Evolutionary conservation across 2,888 invertebrate species (phyloP).

Genomic region (Oscheius sp.): DNA sequence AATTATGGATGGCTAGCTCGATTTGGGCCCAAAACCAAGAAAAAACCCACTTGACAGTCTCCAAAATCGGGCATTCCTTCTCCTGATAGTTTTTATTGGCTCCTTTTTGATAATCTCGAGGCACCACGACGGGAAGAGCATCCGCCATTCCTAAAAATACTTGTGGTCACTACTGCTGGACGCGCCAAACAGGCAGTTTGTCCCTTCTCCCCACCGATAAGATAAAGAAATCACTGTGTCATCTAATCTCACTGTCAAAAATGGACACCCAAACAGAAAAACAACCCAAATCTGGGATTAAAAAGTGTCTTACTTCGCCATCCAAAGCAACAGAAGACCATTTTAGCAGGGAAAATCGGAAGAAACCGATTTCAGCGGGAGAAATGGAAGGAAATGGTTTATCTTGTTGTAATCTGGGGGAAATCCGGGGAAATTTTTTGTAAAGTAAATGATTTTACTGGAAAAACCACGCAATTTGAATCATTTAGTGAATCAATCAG

Average conservation of each 20-base stretch:
- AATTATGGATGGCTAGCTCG: neutral
- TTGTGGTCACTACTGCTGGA: neutral
- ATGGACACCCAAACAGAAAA: neutral
- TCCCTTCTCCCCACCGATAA: neutral
- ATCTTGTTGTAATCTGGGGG: too few relatives aligned
- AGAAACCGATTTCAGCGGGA: too few relatives aligned
- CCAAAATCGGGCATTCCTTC: neutral
- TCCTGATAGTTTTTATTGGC: conserved; percentile 4
- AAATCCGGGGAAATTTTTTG: too few relatives aligned
- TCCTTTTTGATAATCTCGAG: neutral
- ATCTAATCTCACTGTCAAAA: neutral
- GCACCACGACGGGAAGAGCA: conserved; percentile 24
- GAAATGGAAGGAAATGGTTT: too few relatives aligned
- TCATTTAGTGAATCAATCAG: too few relatives aligned
- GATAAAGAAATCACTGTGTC: neutral
- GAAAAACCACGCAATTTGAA: too few relatives aligned
- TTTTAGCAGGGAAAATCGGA: too few relatives aligned
- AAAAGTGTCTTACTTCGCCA: too few relatives aligned
- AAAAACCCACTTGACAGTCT: conserved; percentile 4
- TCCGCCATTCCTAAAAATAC: conserved; percentile 23
- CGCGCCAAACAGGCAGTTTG: neutral
- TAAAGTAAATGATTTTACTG: too few relatives aligned
- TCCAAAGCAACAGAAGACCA: too few relatives aligned
- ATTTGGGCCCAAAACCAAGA: neutral
- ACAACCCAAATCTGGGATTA: too few relatives aligned